These are phyloP conservation scores for Scaptomyza hsui DNA, from an alignment of 1,140 invertebrate species.

Conservation along the genomic window DNA sequence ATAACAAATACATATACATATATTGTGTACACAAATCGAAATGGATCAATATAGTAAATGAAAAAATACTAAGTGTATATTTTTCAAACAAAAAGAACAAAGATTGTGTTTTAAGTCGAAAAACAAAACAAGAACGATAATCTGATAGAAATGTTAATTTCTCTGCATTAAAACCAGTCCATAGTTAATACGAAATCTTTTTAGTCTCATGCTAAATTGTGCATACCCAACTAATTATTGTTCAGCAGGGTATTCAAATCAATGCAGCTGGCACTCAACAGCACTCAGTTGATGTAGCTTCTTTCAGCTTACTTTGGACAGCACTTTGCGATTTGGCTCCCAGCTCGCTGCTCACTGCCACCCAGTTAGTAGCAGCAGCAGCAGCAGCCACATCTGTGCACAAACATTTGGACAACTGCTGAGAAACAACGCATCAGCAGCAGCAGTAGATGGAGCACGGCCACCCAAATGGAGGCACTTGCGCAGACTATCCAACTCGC, in stretches of 20 bases:
- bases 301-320: constrained; percentile 22
- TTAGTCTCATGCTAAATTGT: neutral
- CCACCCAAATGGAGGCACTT: constrained; percentile 67
- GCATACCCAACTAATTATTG: neutral
- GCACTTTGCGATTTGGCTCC: constrained; percentile 1
- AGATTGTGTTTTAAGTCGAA: too few relatives aligned
- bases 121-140: too few relatives aligned
- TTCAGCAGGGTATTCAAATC: constrained; percentile 52
- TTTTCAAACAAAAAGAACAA: constrained; percentile 36
- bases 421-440: constrained; percentile 47
- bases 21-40: constrained; percentile 39
- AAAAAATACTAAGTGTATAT: constrained; percentile 38
- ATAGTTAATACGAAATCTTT: neutral
- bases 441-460: constrained; percentile 49
- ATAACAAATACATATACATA: constrained; percentile 4
- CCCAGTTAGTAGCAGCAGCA: constrained; percentile 10
- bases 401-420: constrained; percentile 72
- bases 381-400: constrained; percentile 50
- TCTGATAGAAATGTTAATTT: too few relatives aligned
- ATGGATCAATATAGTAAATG: constrained; percentile 42
- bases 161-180: too few relatives aligned
- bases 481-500: constrained; percentile 36
- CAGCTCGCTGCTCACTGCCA: constrained; percentile 8
- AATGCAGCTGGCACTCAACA: constrained; percentile 64
- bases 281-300: constrained; percentile 61